Base-by-base conservation (phyloP, 2,113 vertebrate genomes). In the Anseranas semipalmata region DNA sequence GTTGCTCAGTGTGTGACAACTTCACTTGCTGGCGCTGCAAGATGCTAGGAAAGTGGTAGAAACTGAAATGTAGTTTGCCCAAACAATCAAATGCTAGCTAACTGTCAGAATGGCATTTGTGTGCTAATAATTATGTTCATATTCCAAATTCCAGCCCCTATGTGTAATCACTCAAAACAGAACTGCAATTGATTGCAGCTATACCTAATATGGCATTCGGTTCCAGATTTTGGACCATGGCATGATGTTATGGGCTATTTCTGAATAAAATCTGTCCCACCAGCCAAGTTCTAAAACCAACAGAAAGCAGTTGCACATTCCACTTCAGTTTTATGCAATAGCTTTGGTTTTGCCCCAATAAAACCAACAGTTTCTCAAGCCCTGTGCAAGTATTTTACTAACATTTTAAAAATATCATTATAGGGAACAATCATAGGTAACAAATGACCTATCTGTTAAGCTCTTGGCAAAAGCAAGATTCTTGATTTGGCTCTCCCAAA, bases 141-240 rank as follows among this genome's bases (percentile, higher is more conserved):
- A 76, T 86, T 92, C 66, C 86, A 90, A 74, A 96, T 96, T 96
- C 95, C 92, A 78, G 43, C 85, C 48, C 13, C 11, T 8, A 10
- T 75, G 27, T 81, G 94, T 87, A 95, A 97, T 78, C 88, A 85
- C 75, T 92, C 84, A 53, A 37, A 85, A 85, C 1, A 78, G 90
- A 93, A 68, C 15, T 90, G 48, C 27, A 92, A 27, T 21, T n/a
- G 75, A 93, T 72, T 87, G 65, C 76, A 90, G 80, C 80, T 89
- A 95, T 96, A 93, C 96, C 95, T 90, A 96, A 96, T 96, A 97
- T 82, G 90, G 96, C 79, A 93, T 75, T 85, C 48, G 78, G 24
- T 52, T 93, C 8, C 62, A 96, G 39, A 78, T 92, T 96, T 65
- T 88, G 76, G 88, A 90, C 13, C 76, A 48, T 0, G 6, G 52